Evolutionary conservation across 2,797 vertebrate genomes (phyloP), one percentile per base, ranked within the genome.

Genomic region (Glossophaga mutica): DNA sequence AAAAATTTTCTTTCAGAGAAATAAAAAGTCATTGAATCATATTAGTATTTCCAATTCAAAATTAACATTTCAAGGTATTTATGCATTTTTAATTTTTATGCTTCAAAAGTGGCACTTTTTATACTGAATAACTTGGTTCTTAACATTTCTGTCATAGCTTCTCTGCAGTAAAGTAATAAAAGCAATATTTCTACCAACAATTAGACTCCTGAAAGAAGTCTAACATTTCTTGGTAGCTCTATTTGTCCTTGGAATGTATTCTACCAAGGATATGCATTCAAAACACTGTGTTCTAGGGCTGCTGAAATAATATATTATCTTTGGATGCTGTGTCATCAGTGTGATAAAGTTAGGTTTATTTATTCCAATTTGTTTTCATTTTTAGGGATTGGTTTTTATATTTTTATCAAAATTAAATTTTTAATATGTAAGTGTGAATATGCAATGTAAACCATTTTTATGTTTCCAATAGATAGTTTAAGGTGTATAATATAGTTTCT

Each of bases 151-250:
- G 22, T 90, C 42, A 82, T 76, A 59, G 16, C 9, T 90, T 82
- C 42, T 68, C 68, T 92, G 57, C 81, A 70, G 39, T 86, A 76
- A 94, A 86, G 24, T 62, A 86, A 87, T 48, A 82, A 70, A 79
- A 70, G 19, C 19, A 92, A 50, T 89, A 74, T 93, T 96, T 94
- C 68, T 93, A 82, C 74, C 37, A 55, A 74, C 21, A 94, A 39
- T 90, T 96, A 87, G 74, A 74, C 21, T 73, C 86, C 34, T 55
- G 52, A 86, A 95, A 77, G 50, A 94, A 93, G 42, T 52, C 68
- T 94, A 83, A 76, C 26, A 83, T 94, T 88, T 91, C 70, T 78
- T 91, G 71, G 71, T 82, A 94, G 70, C 32, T 65, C 32, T 79
- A 57, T 84, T 67, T 92, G 52, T 79, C 70, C 81, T 73, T 94